Percentiles rank a stretch among this genome's conserved stretches.
Conservation (phyloP, 2,797 vertebrate genomes). For the Spheniscus humboldti region DNA sequence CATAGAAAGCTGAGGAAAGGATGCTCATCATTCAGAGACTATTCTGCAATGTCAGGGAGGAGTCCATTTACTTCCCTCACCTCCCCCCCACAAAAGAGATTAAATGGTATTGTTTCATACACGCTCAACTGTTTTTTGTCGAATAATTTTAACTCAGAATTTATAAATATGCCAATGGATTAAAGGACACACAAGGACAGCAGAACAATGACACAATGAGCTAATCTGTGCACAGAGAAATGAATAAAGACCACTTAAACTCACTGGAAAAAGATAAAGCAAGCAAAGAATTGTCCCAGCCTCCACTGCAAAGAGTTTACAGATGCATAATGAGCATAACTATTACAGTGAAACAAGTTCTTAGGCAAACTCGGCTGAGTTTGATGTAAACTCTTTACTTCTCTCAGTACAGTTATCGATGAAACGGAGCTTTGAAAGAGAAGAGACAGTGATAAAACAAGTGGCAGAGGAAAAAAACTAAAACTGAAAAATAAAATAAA, state of each 20-base stretch:
- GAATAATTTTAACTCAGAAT: background rate
- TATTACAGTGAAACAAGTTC: background rate
- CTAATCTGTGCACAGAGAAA: background rate
- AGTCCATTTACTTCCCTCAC: background rate
- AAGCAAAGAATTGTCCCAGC: background rate
- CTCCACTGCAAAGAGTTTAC: background rate
- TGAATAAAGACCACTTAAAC: background rate
- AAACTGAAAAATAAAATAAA: background rate
- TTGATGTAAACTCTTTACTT: background rate
- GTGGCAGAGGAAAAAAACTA: background rate
- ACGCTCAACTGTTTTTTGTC: background rate
- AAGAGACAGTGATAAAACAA: background rate
- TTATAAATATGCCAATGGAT: background rate
- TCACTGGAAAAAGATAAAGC: background rate
- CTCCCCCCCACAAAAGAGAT: background rate
- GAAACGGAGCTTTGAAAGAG: background rate
- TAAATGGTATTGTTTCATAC: background rate
- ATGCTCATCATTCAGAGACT: background rate
- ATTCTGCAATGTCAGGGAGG: background rate
- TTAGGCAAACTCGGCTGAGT: background rate
- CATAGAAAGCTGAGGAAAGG: background rate
- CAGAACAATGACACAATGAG: background rate
- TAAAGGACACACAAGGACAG: background rate
- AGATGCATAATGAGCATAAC: background rate
- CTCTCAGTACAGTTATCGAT: background rate